Evolutionary conservation across 2,888 invertebrate species (phyloP), one percentile per base, ranked within the genome.

Genomic region (Erpobdella octoculata): DNA sequence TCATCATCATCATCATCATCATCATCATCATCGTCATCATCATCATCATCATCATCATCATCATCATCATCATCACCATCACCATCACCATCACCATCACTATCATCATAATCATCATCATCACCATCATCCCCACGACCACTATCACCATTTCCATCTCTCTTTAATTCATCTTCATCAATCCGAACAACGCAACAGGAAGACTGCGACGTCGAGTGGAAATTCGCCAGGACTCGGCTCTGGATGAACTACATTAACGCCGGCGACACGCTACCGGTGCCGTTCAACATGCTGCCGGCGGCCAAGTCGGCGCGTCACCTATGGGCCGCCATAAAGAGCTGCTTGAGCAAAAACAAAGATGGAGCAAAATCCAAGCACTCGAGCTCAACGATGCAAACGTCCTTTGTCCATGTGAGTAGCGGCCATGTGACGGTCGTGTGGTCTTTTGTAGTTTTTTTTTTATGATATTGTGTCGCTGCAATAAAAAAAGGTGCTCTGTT

Each of bases 171-270:
- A 46, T 46, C 18, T 46, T 46, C 46, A 18, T 46, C 18, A 46
- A 15, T 46, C 46, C n/a, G n/a, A n/a, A 4, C 5, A 61, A 4
- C 3, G 5, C 25, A 18, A 8, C 74, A 82, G 82, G 80, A 80
- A 67, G 82, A 82, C 76, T 82, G 82, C 59, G 88, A 88, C 76
- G 87, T 88, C 2, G 90, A 90, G 78, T 90, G 90, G 90, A 89
- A 89, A 28, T 90, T 89, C 78, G 89, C 89, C 0, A 87, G 89
- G 77, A 89, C 89, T 25, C 87, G 89, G 80, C 87, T 89, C 70
- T 90, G 89, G 85, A 83, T 90, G 76, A 87, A 88, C 79, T 89
- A 88, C 80, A 89, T 90, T 86, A 84, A 87, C 73, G 88, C 88
- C 76, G 87, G 89, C 0, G 86, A 87, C 1, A 84, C 89, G 5